Percentiles rank a stretch among this genome's conserved stretches.
Evolutionary conservation across 64 coral and sea anemone genomes (phyloP).

Genomic region (Catalaphyllia jardinei): DNA sequence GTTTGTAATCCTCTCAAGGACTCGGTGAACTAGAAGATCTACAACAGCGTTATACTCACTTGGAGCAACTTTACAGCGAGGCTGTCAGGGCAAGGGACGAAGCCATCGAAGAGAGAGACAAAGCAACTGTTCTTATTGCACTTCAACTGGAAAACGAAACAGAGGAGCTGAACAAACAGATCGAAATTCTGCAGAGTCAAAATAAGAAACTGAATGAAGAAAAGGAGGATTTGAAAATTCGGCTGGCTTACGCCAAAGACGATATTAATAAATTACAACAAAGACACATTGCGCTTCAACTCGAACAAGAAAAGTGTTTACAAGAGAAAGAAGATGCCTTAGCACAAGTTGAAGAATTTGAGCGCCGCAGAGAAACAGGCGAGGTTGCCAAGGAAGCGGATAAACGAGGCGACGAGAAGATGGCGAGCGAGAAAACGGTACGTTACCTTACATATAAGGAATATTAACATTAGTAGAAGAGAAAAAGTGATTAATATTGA

Average conservation of each 20-base stretch:
- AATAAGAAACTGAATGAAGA: constrained; percentile 47
- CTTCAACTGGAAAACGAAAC: constrained; percentile 78
- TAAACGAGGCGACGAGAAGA: neutral
- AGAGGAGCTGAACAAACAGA: constrained; percentile 56
- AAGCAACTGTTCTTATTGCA: constrained; percentile 70
- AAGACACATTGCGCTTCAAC: constrained; percentile 60
- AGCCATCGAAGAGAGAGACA: constrained; percentile 81
- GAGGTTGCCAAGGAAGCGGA: neutral
- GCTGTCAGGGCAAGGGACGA: constrained; percentile 59
- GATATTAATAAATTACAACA: constrained; percentile 74
- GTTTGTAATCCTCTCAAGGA: constrained; percentile 27
- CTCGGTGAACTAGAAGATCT: constrained; percentile 75
- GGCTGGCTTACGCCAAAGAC: constrained; percentile 54
- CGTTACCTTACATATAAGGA: neutral
- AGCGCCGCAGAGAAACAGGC: neutral
- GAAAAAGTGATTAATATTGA: neutral
- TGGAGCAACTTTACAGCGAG: constrained; percentile 67
- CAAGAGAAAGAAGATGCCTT: constrained; percentile 50
- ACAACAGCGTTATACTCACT: constrained; percentile 48
- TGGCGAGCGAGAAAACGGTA: neutral
- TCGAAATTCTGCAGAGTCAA: constrained; percentile 45
- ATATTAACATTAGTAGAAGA: neutral
- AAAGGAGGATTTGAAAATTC: constrained; percentile 70
- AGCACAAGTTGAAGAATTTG: constrained; percentile 57
- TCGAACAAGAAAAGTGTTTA: constrained; percentile 71